Evolutionary conservation across 2,113 vertebrate species (phyloP), one percentile per base, ranked within the genome.

Genomic region (Haplochromis burtoni): DNA sequence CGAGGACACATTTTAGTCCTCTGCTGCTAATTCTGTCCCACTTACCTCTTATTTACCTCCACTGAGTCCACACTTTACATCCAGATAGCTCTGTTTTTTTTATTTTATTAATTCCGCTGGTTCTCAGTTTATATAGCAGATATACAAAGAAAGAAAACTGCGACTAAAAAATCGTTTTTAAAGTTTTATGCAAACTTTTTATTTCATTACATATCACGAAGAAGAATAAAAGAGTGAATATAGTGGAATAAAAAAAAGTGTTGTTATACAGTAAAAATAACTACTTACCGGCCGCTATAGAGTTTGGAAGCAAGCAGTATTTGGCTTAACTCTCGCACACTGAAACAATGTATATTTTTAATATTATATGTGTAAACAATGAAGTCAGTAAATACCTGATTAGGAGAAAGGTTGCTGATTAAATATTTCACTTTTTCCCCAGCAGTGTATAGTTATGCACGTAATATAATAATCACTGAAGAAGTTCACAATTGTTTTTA

Each of bases 1-100:
- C 7, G 14, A 49, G 76, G 59, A 47, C 45, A 17, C 21, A 49
- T 17, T 68, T 14, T n/a, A 85, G 13, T 53, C 2, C 87, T 12
- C 57, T 8, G n/a, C 42, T 83, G 83, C 89, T 92, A 90, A 89
- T 80, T 91, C 24, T 76, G 84, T 84, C 88, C 7, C 66, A 81
- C 42, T 79, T 29, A 81, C 61, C 38, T 66, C 14, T 82, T 19
- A 31, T 79, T 54, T 82, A 78, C 51, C 10, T 16, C 19, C 29
- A 24, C 4, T 3, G 61, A 76, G 21, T 82, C 9, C 13, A 29
- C 13, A 17, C 6, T 51, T 38, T n/a, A 35, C 29, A 24, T 71
- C 24, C 8, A 29, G n/a, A 26, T 14, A 3, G 9, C 12, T 42
- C 4, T 81, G 31, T 12, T 68, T 45, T 51, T 33, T 33, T 45